These are phyloP conservation scores for Abscondita cerata DNA, from an alignment of 2,888 invertebrate genomes.

Conservation along the genomic window DNA sequence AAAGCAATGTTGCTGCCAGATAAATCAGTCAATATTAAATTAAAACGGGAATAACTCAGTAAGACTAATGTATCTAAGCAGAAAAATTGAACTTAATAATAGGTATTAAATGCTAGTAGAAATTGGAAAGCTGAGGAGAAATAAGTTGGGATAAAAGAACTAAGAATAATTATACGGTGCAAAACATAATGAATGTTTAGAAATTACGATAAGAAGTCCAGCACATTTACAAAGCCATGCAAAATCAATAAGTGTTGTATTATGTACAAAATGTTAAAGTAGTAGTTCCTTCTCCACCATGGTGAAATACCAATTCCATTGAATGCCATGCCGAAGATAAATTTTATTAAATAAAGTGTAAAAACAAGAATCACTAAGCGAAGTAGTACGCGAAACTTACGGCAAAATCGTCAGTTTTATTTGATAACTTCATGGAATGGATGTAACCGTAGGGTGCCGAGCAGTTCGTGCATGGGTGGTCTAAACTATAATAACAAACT, in stretches of 20 bases:
- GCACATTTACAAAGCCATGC: slow-evolving; percentile 2
- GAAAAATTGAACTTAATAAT: background rate
- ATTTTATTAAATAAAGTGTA: background rate
- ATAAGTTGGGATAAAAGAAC: no score
- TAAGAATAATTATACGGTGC: no score
- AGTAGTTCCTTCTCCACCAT: background rate
- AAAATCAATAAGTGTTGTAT: slow-evolving; percentile 4
- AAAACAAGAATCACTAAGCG: slow-evolving; percentile 28
- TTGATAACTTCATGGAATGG: slow-evolving; percentile 91
- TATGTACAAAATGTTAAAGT: slow-evolving; percentile 1
- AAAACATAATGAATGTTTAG: no score
- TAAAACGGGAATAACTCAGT: background rate
- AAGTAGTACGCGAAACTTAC: slow-evolving; percentile 67
- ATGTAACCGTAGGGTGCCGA: slow-evolving; percentile 96
- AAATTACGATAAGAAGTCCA: no score
- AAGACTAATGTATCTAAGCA: background rate
- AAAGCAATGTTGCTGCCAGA: no score
- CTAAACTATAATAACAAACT: slow-evolving; percentile 65
- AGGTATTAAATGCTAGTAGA: no score
- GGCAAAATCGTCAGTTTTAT: slow-evolving; percentile 82
- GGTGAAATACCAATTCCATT: slow-evolving; percentile 6
- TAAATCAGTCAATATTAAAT: no score
- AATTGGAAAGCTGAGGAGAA: no score
- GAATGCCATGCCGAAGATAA: slow-evolving; percentile 1
- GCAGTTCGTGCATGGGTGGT: slow-evolving; percentile 78